A percentile compares a stretch with the other conserved stretches of the same genome.
Conservation (phyloP, 2,113 vertebrate species). For the Otolemur garnettii region DNA sequence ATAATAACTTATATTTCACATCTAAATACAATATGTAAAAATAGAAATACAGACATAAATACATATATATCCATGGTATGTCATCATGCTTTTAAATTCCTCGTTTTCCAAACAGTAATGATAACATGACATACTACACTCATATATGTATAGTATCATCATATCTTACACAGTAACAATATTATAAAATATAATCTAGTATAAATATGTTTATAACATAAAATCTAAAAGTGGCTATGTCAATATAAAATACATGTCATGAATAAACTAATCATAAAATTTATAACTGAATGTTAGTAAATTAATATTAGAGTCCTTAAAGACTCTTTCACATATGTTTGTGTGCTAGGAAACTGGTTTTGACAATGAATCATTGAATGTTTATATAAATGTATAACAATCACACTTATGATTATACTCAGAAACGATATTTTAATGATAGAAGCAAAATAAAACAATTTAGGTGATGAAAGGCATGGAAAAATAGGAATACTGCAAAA, state of each 20-base stretch:
- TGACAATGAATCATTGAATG: background rate
- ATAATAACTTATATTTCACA: background rate
- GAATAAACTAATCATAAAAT: background rate
- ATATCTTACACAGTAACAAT: background rate
- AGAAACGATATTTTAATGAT: background rate
- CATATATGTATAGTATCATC: background rate
- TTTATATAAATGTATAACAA: background rate
- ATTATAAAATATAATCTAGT: background rate
- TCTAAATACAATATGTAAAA: background rate
- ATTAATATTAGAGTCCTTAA: background rate
- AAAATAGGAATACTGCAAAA: background rate
- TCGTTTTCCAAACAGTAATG: background rate
- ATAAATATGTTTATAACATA: background rate
- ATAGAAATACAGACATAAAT: background rate
- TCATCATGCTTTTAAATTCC: background rate
- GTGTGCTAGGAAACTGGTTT: background rate
- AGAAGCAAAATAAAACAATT: background rate
- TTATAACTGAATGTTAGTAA: background rate
- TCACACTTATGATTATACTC: background rate
- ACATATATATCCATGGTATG: background rate
- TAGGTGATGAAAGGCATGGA: background rate
- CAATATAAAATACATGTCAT: background rate
- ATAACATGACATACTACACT: background rate
- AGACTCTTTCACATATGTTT: background rate
- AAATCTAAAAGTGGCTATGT: background rate